A percentile compares a stretch with the other conserved stretches of the same genome.
Evolutionary conservation across 2,888 invertebrate genomes (phyloP).

Genomic region (Pomacea canaliculata): DNA sequence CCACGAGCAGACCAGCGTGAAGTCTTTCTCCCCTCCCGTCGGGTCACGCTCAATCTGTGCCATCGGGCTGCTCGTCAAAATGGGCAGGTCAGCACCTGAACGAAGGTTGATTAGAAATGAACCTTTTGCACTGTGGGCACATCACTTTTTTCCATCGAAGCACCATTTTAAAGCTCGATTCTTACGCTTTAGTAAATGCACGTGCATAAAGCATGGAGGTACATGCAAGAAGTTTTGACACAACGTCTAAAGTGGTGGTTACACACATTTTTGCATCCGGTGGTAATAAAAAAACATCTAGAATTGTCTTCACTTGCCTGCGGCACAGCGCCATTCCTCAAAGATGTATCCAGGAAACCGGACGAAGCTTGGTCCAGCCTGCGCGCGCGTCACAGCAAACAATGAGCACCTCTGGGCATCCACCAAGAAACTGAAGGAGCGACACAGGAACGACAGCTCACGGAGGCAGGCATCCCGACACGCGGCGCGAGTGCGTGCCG

Average conservation of each 20-base stretch:
- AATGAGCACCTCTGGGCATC: constrained; percentile 37
- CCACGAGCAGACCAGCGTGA: constrained; percentile 40
- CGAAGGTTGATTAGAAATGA: not conserved
- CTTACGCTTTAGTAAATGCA: too few species aligned
- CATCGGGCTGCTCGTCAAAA: constrained; percentile 36
- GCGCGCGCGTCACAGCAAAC: constrained; percentile 26
- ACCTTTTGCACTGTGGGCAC: too few species aligned
- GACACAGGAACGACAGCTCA: constrained; percentile 44
- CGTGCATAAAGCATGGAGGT: too few species aligned
- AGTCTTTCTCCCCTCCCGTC: constrained; percentile 19
- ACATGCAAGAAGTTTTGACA: too few species aligned
- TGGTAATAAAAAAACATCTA: not conserved
- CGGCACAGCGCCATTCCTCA: constrained; percentile 43
- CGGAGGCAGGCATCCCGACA: constrained; percentile 42
- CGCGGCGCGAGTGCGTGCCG: constrained; percentile 29
- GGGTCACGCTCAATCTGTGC: constrained; percentile 30
- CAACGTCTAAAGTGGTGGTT: too few species aligned
- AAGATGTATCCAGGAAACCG: constrained; percentile 43
- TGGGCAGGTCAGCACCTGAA: constrained; percentile 33
- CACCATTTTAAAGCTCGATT: too few species aligned
- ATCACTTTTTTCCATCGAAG: too few species aligned
- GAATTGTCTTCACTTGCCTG: constrained; percentile 30
- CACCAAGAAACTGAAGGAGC: constrained; percentile 37
- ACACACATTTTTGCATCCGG: not conserved
- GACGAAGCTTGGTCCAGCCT: constrained; percentile 35